Evolutionary conservation across 2,797 vertebrate genomes (phyloP), one percentile per base, ranked within the genome.

Genomic region (Erithacus rubecula): DNA sequence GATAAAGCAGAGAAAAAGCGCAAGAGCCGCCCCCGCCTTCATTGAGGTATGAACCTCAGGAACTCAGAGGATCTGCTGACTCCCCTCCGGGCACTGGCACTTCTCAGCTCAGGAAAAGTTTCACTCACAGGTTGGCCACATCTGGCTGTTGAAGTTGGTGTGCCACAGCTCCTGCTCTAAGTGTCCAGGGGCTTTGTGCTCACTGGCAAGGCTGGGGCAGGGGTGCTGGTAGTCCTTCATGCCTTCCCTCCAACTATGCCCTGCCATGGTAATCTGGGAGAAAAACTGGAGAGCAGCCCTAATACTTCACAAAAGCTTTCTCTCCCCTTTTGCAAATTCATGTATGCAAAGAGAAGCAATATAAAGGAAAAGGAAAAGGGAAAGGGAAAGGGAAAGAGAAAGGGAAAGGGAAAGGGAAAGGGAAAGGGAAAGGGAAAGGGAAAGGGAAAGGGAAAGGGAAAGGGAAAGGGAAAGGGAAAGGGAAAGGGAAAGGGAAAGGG

Each of bases 91-190:
- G 24, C 24, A 72, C 23, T 69, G 83, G 5, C 6, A 43, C 15
- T 83, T 62, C 41, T 55, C 13, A 34, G 19, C 19, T 51, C 1
- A 0, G 0, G 0, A 23, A 0, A 2, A 55, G 7, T 64, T 87
- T 69, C 72, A 58, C 23, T n/a, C 2, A 4, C 11, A 69, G 18
- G 23, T 64, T 8, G 32, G 15, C 30, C 3, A 1, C 1, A 1
- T 63, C 36, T 44, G 32, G 22, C 59, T 2, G 0, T 60, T 52
- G 75, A 81, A 78, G 37, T 7, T 3, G 1, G 36, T 12, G n/a
- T 47, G 39, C 26, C 19, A 15, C 7, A 29, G 68, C 0, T 2
- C 20, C 27, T 49, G 26, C 30, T 24, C 19, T 26, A 17, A 32
- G 17, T 13, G 4, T 26, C 59, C 34, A 34, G 0, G 2, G 63